These are phyloP conservation scores for Trypoxylon attenuatum DNA, from an alignment of 2,888 invertebrate genomes.

Conservation along the genomic window DNA sequence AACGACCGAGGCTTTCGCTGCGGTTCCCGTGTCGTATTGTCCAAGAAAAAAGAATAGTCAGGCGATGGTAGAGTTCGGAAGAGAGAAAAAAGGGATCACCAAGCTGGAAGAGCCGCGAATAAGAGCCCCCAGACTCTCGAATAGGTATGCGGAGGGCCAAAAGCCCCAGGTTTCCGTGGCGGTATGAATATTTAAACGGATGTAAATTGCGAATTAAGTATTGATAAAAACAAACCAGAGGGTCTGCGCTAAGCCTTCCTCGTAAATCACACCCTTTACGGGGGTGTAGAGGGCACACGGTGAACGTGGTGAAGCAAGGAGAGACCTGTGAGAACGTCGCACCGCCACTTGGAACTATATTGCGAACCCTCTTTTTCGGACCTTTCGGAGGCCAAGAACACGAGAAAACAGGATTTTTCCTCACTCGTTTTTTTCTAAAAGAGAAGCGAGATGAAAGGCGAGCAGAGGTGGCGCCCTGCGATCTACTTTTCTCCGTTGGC, in stretches of 20 bases:
- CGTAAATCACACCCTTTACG: conserved; percentile 56
- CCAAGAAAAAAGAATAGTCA: conserved; percentile 8
- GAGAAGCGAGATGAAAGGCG: no score
- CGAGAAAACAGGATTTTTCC: no score
- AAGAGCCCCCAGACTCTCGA: conserved; percentile 39
- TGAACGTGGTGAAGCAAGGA: not conserved
- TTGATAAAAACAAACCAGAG: conserved; percentile 67
- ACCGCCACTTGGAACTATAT: no score
- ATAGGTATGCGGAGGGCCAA: conserved; percentile 59
- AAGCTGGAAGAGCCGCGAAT: conserved; percentile 2
- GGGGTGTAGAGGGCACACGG: not conserved
- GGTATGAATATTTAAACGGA: conserved; percentile 66
- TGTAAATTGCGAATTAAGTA: conserved; percentile 68
- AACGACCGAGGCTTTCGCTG: conserved; percentile 49
- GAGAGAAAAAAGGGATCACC: conserved; percentile 9
- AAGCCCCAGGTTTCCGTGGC: conserved; percentile 50
- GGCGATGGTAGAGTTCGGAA: not conserved
- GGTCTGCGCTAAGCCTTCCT: conserved; percentile 56
- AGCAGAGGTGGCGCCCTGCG: no score
- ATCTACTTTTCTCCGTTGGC: no score
- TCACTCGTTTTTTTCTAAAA: no score
- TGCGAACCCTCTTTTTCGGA: no score
- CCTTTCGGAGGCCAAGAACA: no score
- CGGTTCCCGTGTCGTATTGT: conserved; percentile 10
- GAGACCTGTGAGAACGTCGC: no score